Evolutionary conservation across 2,797 vertebrate genomes (phyloP).

Genomic region (Lutra lutra): DNA sequence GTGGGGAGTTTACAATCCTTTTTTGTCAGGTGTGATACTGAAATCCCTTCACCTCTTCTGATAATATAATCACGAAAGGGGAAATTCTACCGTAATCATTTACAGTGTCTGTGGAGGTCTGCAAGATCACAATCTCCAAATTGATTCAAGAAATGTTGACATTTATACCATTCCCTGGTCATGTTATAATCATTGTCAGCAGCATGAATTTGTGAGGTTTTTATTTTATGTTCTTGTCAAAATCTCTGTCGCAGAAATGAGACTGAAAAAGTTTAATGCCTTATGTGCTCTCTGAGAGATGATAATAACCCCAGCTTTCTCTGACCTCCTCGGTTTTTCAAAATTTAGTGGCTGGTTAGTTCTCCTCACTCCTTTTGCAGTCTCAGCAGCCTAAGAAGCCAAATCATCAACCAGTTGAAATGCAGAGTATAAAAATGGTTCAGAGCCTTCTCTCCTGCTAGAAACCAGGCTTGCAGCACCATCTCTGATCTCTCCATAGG

Average conservation of each 20-base stretch:
- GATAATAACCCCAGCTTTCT: constrained; percentile 44
- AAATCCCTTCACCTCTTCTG: constrained; percentile 78
- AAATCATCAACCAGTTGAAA: constrained; percentile 54
- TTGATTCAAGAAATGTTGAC: constrained; percentile 74
- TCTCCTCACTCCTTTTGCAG: constrained; percentile 52
- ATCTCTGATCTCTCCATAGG: not conserved
- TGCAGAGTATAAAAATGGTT: constrained; percentile 9
- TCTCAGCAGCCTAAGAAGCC: constrained; percentile 59
- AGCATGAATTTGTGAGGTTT: constrained; percentile 70
- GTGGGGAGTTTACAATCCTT: constrained; percentile 71
- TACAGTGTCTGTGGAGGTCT: constrained; percentile 62
- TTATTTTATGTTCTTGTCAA: constrained; percentile 78
- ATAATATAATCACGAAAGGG: constrained; percentile 68
- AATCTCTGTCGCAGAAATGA: constrained; percentile 55
- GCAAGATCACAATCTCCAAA: constrained; percentile 73
- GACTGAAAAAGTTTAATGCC: constrained; percentile 52
- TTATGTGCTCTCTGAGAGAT: constrained; percentile 53
- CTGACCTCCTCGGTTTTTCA: constrained; percentile 48
- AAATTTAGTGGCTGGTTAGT: constrained; percentile 56
- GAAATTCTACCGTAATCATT: constrained; percentile 74
- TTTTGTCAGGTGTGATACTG: constrained; percentile 74
- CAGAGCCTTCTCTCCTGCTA: not conserved
- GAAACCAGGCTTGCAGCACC: not conserved
- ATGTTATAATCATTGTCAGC: constrained; percentile 75
- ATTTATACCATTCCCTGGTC: constrained; percentile 51